Base-by-base conservation (phyloP, 92 coral and sea anemone species). In the Ricordea florida region DNA sequence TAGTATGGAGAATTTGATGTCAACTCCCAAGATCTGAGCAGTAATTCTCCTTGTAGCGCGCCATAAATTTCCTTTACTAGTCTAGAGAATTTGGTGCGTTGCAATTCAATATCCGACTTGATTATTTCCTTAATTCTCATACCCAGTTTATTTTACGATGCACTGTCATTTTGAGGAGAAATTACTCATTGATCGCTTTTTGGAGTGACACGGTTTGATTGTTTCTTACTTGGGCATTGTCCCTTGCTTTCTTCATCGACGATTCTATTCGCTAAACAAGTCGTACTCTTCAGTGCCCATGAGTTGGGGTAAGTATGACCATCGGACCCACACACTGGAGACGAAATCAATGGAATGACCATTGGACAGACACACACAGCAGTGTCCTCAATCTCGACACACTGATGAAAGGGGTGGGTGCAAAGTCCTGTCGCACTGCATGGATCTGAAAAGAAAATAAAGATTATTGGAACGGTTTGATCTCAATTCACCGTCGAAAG, bases 251-350 rank as follows among this genome's bases (percentile, higher is more conserved):
- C 64, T 5, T 28, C 49, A 13, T 57, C 78, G 3, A 91, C 62
- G 2, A 60, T 28, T 34, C 57, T 43, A 24, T 91, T 79, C 8
- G 71, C 78, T 46, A 57, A 17, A 57, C 99, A 96, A 7, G 91
- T 89, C 34, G 89, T 84, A 52, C 85, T 84, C 29, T 89, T 79
- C 82, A 96, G 79, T 6, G 81, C 49, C 50, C 84, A 69, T 10
- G 48, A 62, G 62, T 85, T 96, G 13, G 88, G 76, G 59, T 94
- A 94, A 3, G 94, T 88, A 31, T 78, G 65, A 21, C 90, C 97
- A 61, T 91, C 97, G 8, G 93, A 72, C 24, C 94, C 98, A 71
- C 98, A 94, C 21, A 91, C 88, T 8, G 94, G 97, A 16, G 22
- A 74, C 17, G 72, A 59, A 36, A 75, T 64, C 66, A 58, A 10